These are phyloP conservation scores for Halichoerus grypus DNA, from an alignment of 2,113 vertebrate genomes.

Conservation along the genomic window DNA sequence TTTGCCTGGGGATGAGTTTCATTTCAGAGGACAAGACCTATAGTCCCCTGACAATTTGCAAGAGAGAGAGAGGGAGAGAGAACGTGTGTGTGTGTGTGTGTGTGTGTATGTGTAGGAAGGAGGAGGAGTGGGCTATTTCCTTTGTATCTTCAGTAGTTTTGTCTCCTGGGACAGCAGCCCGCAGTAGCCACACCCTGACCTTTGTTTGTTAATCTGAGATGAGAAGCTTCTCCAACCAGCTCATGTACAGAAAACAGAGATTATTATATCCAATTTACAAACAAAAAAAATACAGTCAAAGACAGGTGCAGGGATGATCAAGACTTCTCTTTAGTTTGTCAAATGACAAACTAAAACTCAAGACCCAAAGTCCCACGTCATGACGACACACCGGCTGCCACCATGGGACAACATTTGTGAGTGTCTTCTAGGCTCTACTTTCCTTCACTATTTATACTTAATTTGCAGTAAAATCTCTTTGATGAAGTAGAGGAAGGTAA, in stretches of 20 bases:
- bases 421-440: background rate
- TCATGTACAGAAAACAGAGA: background rate
- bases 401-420: background rate
- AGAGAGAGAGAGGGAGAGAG: background rate
- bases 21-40: background rate
- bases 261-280: background rate
- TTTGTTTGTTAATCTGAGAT: background rate
- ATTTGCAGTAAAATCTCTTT: background rate
- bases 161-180: background rate
- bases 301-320: background rate
- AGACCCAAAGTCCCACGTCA: background rate
- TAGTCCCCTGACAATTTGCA: background rate
- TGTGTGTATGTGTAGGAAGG: background rate
- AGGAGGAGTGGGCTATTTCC: background rate
- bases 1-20: background rate
- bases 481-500: background rate
- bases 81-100: background rate
- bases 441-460: background rate
- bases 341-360: background rate
- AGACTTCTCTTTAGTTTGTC: conserved; percentile 7
- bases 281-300: background rate
- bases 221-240: background rate
- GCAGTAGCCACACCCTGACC: background rate
- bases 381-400: background rate
- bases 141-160: background rate